phyloP scores from a whole-genome alignment of 2,888 invertebrate species.

The Plebejus anna region DNA sequence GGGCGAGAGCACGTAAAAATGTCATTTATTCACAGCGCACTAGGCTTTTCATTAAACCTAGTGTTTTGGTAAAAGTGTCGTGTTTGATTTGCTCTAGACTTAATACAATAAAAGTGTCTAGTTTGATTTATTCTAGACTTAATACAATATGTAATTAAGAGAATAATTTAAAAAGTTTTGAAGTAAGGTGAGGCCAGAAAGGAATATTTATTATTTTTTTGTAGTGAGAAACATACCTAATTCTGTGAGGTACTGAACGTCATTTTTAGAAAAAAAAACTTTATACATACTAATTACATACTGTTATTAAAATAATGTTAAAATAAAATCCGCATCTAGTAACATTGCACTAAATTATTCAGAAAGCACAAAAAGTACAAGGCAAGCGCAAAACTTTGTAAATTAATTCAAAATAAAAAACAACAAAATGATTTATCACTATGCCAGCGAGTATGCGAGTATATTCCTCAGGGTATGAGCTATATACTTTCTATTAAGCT shows the following conservation, averaged over 20 bases:
- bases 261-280: neutral
- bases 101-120: neutral
- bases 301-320: no score
- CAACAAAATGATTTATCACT: conserved; percentile 1
- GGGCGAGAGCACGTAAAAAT: neutral
- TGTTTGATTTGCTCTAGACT: neutral
- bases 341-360: neutral
- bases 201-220: neutral
- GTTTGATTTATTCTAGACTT: neutral
- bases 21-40: neutral
- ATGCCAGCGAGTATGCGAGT: neutral
- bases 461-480: neutral
- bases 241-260: neutral
- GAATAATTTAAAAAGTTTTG: neutral
- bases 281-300: neutral
- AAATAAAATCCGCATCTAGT: no score
- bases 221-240: no score
- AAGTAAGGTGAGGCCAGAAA: neutral
- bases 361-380: neutral
- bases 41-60: neutral
- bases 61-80: neutral
- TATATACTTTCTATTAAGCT: neutral
- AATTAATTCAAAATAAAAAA: neutral
- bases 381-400: neutral
- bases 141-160: neutral